These are phyloP conservation scores for Argyra leucocephala DNA, from an alignment of 2,888 invertebrate genomes.

Conservation along the genomic window DNA sequence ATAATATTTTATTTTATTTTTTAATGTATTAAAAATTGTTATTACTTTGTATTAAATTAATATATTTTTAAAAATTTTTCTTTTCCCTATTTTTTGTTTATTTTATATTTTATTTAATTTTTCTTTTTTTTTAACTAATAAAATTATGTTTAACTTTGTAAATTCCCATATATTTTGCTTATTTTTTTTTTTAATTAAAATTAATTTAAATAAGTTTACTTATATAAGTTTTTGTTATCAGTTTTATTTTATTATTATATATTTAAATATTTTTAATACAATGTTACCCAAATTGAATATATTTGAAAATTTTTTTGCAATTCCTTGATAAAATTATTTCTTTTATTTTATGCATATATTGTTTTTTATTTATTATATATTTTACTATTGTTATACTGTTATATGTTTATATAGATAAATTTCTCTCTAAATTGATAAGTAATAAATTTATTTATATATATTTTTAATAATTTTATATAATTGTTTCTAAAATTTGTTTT, in stretches of 20 bases:
- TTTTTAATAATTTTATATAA: not conserved
- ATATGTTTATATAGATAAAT: not conserved
- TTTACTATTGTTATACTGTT: not conserved
- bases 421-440: not conserved
- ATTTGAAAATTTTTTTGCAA: not conserved
- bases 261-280: not conserved
- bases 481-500: not conserved
- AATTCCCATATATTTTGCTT: no score
- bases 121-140: not conserved
- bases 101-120: not conserved
- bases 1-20: no score
- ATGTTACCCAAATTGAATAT: not conserved
- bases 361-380: not conserved
- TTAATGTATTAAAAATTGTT: no score
- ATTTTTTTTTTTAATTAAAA: not conserved
- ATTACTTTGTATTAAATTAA: not conserved
- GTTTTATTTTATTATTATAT: not conserved
- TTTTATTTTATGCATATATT: not conserved
- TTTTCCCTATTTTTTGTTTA: not conserved
- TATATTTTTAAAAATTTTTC: not conserved
- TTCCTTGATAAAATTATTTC: not conserved
- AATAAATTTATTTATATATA: not conserved
- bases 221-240: not conserved
- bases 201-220: not conserved
- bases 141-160: not conserved